Evolutionary conservation across 2,797 vertebrate genomes (phyloP).

Genomic region (Halcyon leucocephala): DNA sequence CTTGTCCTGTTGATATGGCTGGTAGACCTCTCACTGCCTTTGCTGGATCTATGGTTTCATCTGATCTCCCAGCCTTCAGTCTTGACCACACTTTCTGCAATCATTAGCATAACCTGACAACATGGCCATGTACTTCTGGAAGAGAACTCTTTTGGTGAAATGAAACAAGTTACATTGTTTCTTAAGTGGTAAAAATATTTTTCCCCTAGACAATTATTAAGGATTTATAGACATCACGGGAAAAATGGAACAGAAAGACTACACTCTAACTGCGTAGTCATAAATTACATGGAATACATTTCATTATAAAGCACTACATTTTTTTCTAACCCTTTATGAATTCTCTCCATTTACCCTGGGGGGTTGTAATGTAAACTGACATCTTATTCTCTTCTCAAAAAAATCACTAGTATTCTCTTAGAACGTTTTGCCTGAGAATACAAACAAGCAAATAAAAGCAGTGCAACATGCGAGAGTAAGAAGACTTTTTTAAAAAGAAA

Average conservation of each 20-base stretch:
- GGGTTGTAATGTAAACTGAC: slow-evolving; percentile 79
- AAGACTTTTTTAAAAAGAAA: not conserved
- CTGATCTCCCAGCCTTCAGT: not conserved
- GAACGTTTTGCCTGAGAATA: slow-evolving; percentile 32
- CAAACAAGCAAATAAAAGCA: slow-evolving; percentile 57
- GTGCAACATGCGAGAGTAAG: not conserved
- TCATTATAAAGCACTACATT: slow-evolving; percentile 76
- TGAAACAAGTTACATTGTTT: slow-evolving; percentile 38
- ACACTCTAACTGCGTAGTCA: slow-evolving; percentile 59
- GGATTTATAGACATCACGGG: slow-evolving; percentile 30
- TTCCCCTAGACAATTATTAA: slow-evolving; percentile 61
- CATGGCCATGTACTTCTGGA: not conserved
- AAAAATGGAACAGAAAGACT: slow-evolving; percentile 62
- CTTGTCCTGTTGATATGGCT: not conserved
- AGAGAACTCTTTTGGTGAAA: not conserved
- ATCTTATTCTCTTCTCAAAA: slow-evolving; percentile 78
- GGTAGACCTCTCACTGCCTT: not conserved
- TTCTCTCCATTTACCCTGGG: slow-evolving; percentile 72
- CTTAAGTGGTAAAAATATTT: slow-evolving; percentile 61
- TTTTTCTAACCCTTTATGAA: slow-evolving; percentile 76
- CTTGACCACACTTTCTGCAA: not conserved
- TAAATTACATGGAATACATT: slow-evolving; percentile 79
- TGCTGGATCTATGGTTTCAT: not conserved
- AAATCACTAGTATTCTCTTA: slow-evolving; percentile 58
- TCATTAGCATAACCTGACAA: not conserved